Base-by-base conservation (phyloP, 2,888 invertebrate genomes). In the Stegophylla sp. region DNA sequence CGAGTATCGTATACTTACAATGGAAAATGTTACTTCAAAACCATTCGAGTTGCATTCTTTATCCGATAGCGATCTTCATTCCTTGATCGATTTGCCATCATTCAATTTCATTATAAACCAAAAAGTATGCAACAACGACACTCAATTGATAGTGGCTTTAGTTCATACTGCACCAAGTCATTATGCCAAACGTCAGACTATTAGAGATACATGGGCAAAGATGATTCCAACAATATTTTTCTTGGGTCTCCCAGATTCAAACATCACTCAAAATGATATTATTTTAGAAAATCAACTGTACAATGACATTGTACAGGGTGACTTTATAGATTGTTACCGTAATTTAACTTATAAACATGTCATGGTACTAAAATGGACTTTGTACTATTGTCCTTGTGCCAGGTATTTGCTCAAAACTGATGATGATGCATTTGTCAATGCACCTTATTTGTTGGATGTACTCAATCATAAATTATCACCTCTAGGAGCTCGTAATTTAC, bases 261-360 rank as follows among this genome's bases (percentile, higher is more conserved):
- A 71, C 23, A 86, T 86, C 3, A 88, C 89, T 0, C 85, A 86
- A 23, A 84, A 83, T 13, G 82, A 84, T 34, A 84, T 91, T 15
- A 85, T 87, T 12, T 85, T 87, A 7, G 93, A 94, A 85, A 90
- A 90, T 84, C 85, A 85, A 0, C 85, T 86, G 0, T 88, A 90
- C 84, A 88, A 88, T 0, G 95, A 95, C 85, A 88, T 95, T 73
- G 89, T 94, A 23, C 93, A 94, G 85, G 94, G 94, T 0, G 91
- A 89, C 82, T 95, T 94, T 85, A 84, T 89, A 59, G 95, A 95
- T 87, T 89, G 91, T 0, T 95, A 95, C 85, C 89, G 91, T 72
- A 95, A 95, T 86, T 89, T 95, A 87, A 94, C 94, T 0, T 92
- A 94, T 84, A 95, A 95, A 85, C 94, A 94, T 86, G 91, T 92